A percentile compares a stretch with the other conserved stretches of the same genome.
These are phyloP conservation scores for Parotocinclus haroldoi DNA, from an alignment of 2,797 vertebrate genomes.

Conservation along the genomic window DNA sequence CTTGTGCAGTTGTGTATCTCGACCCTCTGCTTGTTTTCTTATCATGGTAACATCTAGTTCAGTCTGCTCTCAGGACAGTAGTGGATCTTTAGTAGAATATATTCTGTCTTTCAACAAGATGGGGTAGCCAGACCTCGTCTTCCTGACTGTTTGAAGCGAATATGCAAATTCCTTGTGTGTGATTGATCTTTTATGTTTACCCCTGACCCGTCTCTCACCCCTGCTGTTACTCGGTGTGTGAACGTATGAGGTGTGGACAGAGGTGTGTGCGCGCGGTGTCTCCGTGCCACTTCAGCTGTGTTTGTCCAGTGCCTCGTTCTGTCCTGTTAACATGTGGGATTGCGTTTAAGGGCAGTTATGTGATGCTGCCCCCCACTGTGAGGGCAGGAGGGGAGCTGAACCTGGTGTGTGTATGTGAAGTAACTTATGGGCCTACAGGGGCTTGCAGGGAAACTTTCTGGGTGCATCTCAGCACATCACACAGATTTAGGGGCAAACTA, in stretches of 20 bases:
- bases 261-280: conserved; percentile 42
- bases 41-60: no score
- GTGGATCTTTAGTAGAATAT: no score
- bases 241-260: conserved; percentile 34
- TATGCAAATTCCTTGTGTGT: no score
- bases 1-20: no score
- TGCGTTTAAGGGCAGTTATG: conserved; percentile 46
- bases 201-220: conserved; percentile 18
- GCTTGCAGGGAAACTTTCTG: neutral
- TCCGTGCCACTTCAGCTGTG: conserved; percentile 53
- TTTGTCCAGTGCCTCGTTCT: conserved; percentile 58
- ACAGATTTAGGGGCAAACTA: no score
- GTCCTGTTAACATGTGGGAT: conserved; percentile 60
- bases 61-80: no score
- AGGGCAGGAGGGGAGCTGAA: conserved; percentile 29
- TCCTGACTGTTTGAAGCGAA: no score
- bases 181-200: no score
- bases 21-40: no score
- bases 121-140: no score
- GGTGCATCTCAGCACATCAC: no score
- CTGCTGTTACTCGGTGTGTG: conserved; percentile 25
- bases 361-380: conserved; percentile 44
- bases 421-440: conserved; percentile 15
- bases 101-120: no score
- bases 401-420: conserved; percentile 9